A percentile compares a stretch with the other conserved stretches of the same genome.
Conservation (phyloP, 2,113 vertebrate genomes). For the Cololabis saira region DNA sequence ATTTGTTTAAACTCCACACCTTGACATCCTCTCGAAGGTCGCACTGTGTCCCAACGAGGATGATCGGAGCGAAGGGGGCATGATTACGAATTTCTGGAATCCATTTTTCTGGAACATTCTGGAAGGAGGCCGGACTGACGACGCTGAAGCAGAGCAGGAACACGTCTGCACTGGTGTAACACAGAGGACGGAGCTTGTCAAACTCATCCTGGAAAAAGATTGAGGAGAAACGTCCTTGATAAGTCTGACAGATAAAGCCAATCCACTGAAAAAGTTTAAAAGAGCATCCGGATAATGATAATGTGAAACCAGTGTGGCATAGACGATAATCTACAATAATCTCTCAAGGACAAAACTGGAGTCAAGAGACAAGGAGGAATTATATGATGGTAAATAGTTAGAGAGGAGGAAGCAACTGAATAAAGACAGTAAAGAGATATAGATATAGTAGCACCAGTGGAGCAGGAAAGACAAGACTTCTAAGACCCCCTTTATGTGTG, state of each 20-base stretch:
- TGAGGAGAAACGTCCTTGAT: not conserved
- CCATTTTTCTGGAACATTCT: constrained; percentile 95
- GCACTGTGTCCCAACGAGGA: constrained; percentile 93
- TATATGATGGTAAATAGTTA: not conserved
- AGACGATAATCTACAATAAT: not conserved
- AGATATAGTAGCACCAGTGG: not conserved
- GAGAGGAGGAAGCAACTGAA: constrained; percentile 6
- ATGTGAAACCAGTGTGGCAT: not conserved
- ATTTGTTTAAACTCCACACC: constrained; percentile 43
- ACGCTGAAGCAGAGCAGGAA: constrained; percentile 97
- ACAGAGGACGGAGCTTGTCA: constrained; percentile 93
- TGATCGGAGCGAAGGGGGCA: constrained; percentile 87
- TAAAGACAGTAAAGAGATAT: too few relatives aligned
- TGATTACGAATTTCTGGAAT: constrained; percentile 91
- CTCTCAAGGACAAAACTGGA: not conserved
- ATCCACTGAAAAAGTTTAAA: not conserved
- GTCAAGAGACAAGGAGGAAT: not conserved
- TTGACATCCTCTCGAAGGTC: constrained; percentile 95
- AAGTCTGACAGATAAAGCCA: not conserved
- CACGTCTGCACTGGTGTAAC: constrained; percentile 93
- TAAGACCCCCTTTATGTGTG: not conserved
- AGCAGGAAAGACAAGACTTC: not conserved
- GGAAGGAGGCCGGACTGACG: constrained; percentile 93
- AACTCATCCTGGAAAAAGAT: constrained; percentile 90
- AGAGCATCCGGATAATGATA: not conserved